Evolutionary conservation across 2,113 vertebrate genomes (phyloP).

Genomic region (Puntigrus tetrazona): DNA sequence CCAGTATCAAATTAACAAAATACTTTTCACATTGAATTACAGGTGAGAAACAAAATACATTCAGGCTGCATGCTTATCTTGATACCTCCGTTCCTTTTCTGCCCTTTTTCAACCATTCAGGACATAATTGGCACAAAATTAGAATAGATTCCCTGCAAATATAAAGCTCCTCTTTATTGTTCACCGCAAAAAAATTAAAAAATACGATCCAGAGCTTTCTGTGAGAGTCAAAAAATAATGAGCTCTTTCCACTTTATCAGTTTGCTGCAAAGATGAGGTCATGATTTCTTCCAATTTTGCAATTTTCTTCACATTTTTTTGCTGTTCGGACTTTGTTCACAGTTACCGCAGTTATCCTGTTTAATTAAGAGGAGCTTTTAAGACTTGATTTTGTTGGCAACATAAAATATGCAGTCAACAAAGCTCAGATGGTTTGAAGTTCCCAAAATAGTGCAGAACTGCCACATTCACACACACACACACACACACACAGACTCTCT

Average conservation of each 20-base stretch:
- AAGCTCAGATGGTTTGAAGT: slow-evolving; percentile 24
- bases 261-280: neutral
- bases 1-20: neutral
- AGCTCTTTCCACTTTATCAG: neutral
- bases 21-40: neutral
- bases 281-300: neutral
- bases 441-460: slow-evolving; percentile 25
- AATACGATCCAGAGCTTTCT: neutral
- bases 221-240: neutral
- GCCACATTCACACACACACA: neutral
- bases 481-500: neutral
- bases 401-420: slow-evolving; percentile 4
- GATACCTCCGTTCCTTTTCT: neutral
- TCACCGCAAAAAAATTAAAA: neutral
- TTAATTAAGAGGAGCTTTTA: neutral
- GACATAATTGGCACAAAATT: neutral
- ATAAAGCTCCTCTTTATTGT: slow-evolving; percentile 10
- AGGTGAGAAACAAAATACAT: neutral
- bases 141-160: neutral
- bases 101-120: neutral
- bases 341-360: neutral
- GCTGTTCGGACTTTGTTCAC: neutral
- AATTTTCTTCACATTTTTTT: too few relatives aligned
- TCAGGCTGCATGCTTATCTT: neutral
- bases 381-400: neutral